Percentiles rank a stretch among this genome's conserved stretches.
Conservation (phyloP, 1,140 invertebrate genomes). For the Orchestia grillus region DNA sequence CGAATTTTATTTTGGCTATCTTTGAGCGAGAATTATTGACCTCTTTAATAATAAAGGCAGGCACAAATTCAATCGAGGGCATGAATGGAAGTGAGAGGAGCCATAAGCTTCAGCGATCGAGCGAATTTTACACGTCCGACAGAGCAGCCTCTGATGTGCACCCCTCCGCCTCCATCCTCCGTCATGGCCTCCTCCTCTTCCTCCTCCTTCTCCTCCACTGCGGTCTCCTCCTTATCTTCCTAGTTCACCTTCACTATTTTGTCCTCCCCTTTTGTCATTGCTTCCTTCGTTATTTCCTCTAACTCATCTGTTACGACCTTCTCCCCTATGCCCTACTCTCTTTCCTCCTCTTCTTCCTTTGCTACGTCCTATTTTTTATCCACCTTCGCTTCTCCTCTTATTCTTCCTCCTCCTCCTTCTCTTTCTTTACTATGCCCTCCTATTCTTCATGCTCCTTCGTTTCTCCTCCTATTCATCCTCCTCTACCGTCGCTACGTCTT, state of each 20-base stretch:
- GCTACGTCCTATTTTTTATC: too few species aligned
- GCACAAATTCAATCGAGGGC: constrained; percentile 36
- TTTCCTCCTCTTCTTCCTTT: too few species aligned
- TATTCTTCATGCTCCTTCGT: background rate
- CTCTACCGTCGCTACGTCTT: too few species aligned
- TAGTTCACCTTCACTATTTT: too few species aligned
- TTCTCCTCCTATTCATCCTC: background rate
- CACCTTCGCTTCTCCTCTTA: too few species aligned
- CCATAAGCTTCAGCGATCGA: constrained; percentile 13
- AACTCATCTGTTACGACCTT: too few species aligned
- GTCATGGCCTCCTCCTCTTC: background rate
- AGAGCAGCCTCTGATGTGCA: background rate
- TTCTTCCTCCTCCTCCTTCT: background rate
- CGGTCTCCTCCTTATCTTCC: background rate
- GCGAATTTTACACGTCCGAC: constrained; percentile 1
- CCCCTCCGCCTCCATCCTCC: background rate
- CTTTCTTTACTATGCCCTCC: background rate
- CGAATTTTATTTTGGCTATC: constrained; percentile 53
- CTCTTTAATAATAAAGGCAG: constrained; percentile 49
- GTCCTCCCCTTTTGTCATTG: background rate
- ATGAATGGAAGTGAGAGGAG: constrained; percentile 17
- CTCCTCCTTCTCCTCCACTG: background rate
- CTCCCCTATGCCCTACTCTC: too few species aligned
- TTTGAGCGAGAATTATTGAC: constrained; percentile 51
- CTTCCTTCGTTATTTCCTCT: background rate